Conservation (phyloP, 2,888 invertebrate species). For the Heliconius hortense region DNA sequence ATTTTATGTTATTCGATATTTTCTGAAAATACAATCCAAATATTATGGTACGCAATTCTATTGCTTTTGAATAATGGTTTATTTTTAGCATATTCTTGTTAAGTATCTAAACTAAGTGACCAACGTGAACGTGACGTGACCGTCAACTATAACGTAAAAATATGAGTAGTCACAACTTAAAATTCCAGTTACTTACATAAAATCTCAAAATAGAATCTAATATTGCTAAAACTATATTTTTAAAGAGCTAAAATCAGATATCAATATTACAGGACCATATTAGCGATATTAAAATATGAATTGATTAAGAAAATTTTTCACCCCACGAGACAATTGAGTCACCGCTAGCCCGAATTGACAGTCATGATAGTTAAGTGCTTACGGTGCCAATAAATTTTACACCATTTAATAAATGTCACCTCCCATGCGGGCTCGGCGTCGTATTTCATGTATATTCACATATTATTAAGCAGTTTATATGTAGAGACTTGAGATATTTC, state of each 20-base stretch:
- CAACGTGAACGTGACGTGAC: background rate
- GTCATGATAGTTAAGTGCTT: constrained; percentile 44
- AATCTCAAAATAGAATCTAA: background rate
- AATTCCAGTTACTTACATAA: background rate
- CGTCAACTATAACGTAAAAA: background rate
- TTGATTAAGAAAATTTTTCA: constrained; percentile 20
- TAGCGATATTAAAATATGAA: background rate
- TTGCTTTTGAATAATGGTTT: background rate
- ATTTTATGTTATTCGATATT: constrained; percentile 1
- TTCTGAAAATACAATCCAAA: background rate
- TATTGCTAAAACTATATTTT: background rate
- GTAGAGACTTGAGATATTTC: constrained; percentile 25
- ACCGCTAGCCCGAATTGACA: constrained; percentile 42
- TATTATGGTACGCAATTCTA: background rate
- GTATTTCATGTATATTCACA: constrained; percentile 43
- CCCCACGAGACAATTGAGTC: constrained; percentile 43
- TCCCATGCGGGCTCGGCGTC: constrained; percentile 46
- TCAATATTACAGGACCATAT: background rate
- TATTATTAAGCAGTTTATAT: constrained; percentile 32
- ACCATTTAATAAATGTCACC: constrained; percentile 49
- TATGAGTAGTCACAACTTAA: background rate
- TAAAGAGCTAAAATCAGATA: background rate
- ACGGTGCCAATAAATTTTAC: constrained; percentile 48
- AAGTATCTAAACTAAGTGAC: background rate
- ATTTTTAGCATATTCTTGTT: background rate